Conservation (phyloP, 2,797 vertebrate species). For the Thunnus albacares region DNA sequence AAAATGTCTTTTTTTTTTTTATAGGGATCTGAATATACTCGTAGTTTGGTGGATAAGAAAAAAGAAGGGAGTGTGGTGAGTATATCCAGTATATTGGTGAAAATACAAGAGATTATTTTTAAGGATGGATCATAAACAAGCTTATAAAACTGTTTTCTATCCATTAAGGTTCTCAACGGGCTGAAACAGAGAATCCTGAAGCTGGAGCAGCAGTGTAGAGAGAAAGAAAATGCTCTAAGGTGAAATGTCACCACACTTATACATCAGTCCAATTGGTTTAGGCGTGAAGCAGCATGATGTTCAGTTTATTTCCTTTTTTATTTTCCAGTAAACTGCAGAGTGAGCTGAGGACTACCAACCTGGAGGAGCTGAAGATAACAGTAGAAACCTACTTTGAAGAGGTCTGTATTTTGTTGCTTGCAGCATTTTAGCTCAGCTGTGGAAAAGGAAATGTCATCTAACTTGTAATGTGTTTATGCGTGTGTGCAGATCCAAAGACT, state of each 20-base stretch:
- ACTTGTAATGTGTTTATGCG: not conserved
- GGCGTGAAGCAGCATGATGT: not conserved
- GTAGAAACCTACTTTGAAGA: conserved; percentile 93
- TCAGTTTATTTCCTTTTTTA: not conserved
- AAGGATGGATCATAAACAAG: not conserved
- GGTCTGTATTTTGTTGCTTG: conserved; percentile 77
- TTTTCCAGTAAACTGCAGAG: conserved; percentile 90
- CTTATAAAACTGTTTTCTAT: conserved; percentile 23
- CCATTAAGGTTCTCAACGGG: conserved; percentile 87
- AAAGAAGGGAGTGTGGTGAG: conserved; percentile 89
- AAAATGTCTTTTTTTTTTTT: not conserved
- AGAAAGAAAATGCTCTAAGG: conserved; percentile 91
- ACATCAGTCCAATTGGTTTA: not conserved
- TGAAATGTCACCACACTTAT: conserved; percentile 61
- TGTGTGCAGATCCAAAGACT: conserved; percentile 83
- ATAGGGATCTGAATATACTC: conserved; percentile 89
- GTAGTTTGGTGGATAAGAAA: conserved; percentile 89
- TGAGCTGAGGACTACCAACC: conserved; percentile 88
- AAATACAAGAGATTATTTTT: not conserved
- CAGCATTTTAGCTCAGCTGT: conserved; percentile 11
- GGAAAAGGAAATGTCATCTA: conserved; percentile 5
- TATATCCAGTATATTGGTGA: conserved; percentile 38
- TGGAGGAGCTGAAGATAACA: conserved; percentile 93
- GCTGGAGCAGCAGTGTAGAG: conserved; percentile 93
- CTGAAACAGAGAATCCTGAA: conserved; percentile 93